Conservation (phyloP, 2,797 vertebrate genomes). For the Hemibagrus guttatus region DNA sequence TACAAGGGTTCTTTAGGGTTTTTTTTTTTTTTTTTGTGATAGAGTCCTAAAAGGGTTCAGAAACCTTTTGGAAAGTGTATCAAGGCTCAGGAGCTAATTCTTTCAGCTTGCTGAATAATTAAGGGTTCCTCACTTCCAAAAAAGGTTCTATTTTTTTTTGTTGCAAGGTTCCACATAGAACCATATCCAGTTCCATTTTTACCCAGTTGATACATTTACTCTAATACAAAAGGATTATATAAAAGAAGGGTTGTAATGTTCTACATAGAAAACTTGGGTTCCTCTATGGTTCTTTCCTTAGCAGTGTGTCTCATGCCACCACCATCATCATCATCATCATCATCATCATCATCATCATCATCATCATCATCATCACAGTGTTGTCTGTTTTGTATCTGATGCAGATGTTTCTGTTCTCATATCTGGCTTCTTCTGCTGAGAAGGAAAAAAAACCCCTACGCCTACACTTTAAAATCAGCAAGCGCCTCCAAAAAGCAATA, state of each 20-base stretch:
- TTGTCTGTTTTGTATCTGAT: background rate
- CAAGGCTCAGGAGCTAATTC: background rate
- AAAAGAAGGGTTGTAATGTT: no score
- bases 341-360: background rate
- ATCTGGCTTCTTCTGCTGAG: constrained; percentile 5
- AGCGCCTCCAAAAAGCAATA: constrained; percentile 12
- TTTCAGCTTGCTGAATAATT: background rate
- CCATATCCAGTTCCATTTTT: background rate
- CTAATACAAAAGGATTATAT: no score
- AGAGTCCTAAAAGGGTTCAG: background rate
- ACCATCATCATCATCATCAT: background rate
- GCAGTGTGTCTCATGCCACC: background rate
- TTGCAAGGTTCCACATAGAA: background rate
- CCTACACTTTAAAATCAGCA: background rate
- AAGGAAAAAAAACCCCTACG: background rate
- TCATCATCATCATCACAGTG: background rate
- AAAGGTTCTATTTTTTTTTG: background rate
- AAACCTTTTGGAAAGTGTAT: background rate
- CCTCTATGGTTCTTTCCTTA: background rate
- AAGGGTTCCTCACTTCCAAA: no score
- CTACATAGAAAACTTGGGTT: background rate
- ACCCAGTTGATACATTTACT: background rate
- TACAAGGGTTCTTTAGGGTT: no score
- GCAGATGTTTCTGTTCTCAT: constrained; percentile 26
- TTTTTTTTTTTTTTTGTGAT: no score